Percentiles rank a stretch among this genome's conserved stretches.
These are phyloP conservation scores for Ophioderma brevispina DNA, from an alignment of 35 echinoderm and acorn worm genomes.

Conservation along the genomic window DNA sequence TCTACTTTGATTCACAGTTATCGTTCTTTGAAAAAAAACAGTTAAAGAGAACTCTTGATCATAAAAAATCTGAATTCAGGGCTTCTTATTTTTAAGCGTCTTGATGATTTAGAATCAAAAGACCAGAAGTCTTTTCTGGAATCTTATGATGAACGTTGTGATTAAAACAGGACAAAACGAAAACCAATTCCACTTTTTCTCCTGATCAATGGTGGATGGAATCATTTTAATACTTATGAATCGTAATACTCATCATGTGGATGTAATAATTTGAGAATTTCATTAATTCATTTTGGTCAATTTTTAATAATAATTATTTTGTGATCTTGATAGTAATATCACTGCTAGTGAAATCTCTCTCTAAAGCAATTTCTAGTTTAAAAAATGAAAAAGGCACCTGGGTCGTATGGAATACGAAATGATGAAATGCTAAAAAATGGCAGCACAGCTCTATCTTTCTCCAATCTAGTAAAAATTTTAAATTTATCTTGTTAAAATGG, in stretches of 20 bases:
- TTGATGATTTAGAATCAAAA: background rate
- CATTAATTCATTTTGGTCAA: background rate
- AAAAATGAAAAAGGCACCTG: background rate
- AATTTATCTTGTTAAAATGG: background rate
- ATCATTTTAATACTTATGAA: background rate
- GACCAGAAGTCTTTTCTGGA: background rate
- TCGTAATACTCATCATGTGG: background rate
- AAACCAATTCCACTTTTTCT: background rate
- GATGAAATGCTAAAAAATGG: background rate
- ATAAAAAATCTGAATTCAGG: background rate
- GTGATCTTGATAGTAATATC: background rate
- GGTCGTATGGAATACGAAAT: background rate
- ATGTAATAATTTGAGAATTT: background rate
- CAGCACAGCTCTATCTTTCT: background rate
- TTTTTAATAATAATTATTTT: background rate
- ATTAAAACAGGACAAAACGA: background rate
- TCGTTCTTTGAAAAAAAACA: too few relatives aligned
- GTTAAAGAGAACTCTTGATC: too few relatives aligned
- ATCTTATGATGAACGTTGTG: background rate
- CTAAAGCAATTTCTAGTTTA: background rate
- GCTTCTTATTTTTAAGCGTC: background rate
- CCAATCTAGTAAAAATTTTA: background rate
- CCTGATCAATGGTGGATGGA: background rate
- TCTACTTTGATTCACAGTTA: too few relatives aligned
- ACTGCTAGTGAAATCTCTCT: background rate